Evolutionary conservation across 2,888 invertebrate genomes (phyloP), one percentile per base, ranked within the genome.

Genomic region (Empis stercorea): DNA sequence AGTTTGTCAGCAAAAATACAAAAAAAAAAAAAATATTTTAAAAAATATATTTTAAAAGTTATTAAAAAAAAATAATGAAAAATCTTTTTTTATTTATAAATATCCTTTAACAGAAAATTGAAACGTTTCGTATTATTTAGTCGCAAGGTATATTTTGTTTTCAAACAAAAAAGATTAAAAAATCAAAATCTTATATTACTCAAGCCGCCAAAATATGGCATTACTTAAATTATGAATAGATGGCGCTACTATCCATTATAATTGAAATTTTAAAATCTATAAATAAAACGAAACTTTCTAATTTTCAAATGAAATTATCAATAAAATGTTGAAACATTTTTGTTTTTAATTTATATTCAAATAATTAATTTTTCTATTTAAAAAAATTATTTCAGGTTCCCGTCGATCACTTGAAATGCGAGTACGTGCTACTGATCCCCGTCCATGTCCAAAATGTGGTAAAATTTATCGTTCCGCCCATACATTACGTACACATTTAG

Each of bases 381-480:
- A n/a, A 20, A 20, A 20, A 3, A 20, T 20, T n/a, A n/a, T 59
- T 52, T 49, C 62, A 79, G 82, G 82, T 54, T 80, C 84, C 48
- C 79, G 89, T 56, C 76, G 89, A 56, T 84, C 87, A 43, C 74
- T 89, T 68, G 91, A 91, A 65, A 77, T 88, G 75, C 78, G 91
- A 58, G 89, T 92, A 43, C 77, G 92, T 60, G 92, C 92, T 10
- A 92, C 91, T 17, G 92, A 92, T 71, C 92, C 91, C 2, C 75
- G 92, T 39, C 92, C 91, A 3, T 92, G 92, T 64, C 91, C 91
- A 13, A 89, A 92, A 64, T 92, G 92, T 66, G 89, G 91, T 40
- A 91, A 91, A 73, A 91, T 91, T 63, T 91, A 91, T 71, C 76
- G 91, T 51, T 89, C 89, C 30, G 91, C 92, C 15, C 92, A 92